Evolutionary conservation across 2,888 invertebrate species (phyloP), one percentile per base, ranked within the genome.

Genomic region (Dione vanillae): DNA sequence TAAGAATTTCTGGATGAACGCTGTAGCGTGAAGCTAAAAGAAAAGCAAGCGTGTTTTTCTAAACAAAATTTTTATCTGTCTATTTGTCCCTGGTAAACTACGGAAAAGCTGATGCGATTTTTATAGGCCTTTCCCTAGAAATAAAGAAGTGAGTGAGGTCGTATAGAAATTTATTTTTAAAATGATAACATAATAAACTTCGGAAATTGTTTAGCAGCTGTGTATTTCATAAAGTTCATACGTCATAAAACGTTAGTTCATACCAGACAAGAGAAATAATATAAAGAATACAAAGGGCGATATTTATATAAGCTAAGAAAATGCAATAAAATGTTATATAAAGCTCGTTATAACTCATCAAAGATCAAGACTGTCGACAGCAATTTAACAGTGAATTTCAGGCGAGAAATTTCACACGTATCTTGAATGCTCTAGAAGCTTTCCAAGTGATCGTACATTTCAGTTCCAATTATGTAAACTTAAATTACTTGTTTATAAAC

Each of bases 341-440:
- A 43, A 67, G 67, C 67, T 45, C 52, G 51, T 67, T 67, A 67
- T 67, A 52, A 45, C 35, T 61, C 51, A 52, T 61, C 52, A 61
- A 61, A 61, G 52, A 52, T 49, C 67, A 43, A 27, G 43, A 52
- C 52, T 69, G 64, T 69, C 64, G 47, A 27, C 37, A 47, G 54
- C 27, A 51, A 68, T 68, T 52, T 45, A 43, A 69, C 61, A 35
- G 14, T 49, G 41, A 41, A 16, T 43, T 67, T 61, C 12, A 49
- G 49, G 49, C 41, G 16, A 43, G 51, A 43, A 40, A 43, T 43
- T 61, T 43, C 49, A 43, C 43, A 54, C 40, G 58, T 27, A 37
- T 37, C 41, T 66, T 35, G 56, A 56, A 54, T 41, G 54, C 35
- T 45, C 20, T 35, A 35, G 16, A 61, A 11, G 61, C 45, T 27